Conservation (phyloP, 1,140 invertebrate genomes). For the Teleogryllus occipitalis region DNA sequence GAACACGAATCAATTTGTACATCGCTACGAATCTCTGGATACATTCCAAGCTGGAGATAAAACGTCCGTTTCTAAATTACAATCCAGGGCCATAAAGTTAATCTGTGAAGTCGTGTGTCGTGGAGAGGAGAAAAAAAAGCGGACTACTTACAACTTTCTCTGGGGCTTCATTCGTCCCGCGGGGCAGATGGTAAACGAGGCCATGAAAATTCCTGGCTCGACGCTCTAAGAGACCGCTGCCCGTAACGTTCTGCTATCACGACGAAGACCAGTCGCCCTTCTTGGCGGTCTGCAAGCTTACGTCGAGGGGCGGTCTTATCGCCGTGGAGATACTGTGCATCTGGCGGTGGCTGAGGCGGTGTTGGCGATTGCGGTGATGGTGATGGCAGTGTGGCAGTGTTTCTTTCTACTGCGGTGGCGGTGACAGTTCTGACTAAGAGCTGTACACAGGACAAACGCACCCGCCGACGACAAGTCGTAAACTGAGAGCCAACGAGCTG, state of each 20-base stretch:
- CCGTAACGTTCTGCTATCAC: background rate
- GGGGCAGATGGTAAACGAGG: conserved; percentile 2
- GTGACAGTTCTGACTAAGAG: too few species aligned
- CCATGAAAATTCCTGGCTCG: background rate
- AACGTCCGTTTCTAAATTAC: background rate
- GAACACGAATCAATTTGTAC: background rate
- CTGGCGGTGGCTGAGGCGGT: too few species aligned
- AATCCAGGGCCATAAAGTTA: background rate
- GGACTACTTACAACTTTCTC: background rate
- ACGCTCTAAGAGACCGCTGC: background rate
- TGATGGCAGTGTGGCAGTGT: too few species aligned
- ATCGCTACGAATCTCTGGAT: background rate
- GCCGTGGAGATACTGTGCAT: too few species aligned
- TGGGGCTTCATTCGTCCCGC: background rate
- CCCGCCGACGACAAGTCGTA: too few species aligned
- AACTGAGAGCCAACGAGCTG: too few species aligned
- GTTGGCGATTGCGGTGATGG: too few species aligned
- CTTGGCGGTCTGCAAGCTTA: too few species aligned
- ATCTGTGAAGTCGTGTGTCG: background rate
- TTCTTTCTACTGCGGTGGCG: too few species aligned
- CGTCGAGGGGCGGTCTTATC: background rate
- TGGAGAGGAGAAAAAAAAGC: background rate
- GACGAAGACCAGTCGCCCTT: too few species aligned
- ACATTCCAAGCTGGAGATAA: background rate
- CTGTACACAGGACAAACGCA: too few species aligned